Evolutionary conservation across 1,140 invertebrate species (phyloP), one percentile per base, ranked within the genome.

Genomic region (Ips typographus): DNA sequence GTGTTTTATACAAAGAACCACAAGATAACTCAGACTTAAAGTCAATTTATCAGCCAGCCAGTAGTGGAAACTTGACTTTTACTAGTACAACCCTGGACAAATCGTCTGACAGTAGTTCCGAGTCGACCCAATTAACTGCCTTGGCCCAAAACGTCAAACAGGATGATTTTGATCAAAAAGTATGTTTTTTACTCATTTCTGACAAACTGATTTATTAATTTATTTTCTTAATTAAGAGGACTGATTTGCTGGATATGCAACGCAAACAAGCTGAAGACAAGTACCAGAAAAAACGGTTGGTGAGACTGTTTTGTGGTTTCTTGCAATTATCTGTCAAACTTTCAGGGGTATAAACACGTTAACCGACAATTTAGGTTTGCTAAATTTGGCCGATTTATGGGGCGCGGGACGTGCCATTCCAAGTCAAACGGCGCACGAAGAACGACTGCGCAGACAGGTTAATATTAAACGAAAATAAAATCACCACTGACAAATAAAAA

Each of bases 401-500:
- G 82, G 81, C 53, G 75, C 74, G 36, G 56, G 41, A 22, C 62
- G 70, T n/a, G 64, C 53, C 41, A 65, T 63, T 39, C 8, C 39
- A 0, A 71, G 49, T 7, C 84, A 86, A 40, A 89, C 86, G 78
- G 80, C 91, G 4, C 88, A 92, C 80, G 91, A 92, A 79, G 91
- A 92, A 79, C 88, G 87, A 77, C 81, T 90, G n/a, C 84, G 88
- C 71, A 81, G 89, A 83, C 84, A 89, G 82, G 89, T 90, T 80
- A 71, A 69, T 75, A 22, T 39, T 61, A 8, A 22, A 47, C n/a
- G 8, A 43, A 62, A 22, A 65, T n/a, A 37, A 36, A 36, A 36
- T 37, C 7, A 8, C 22, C 22, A 49, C 1, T 1, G 37, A 40
- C n/a, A 55, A 2, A 22, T 38, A 57, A 7, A 5, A 37, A 6